Base-by-base conservation (phyloP, 2,888 invertebrate species). In the Gasteruption jaculator region DNA sequence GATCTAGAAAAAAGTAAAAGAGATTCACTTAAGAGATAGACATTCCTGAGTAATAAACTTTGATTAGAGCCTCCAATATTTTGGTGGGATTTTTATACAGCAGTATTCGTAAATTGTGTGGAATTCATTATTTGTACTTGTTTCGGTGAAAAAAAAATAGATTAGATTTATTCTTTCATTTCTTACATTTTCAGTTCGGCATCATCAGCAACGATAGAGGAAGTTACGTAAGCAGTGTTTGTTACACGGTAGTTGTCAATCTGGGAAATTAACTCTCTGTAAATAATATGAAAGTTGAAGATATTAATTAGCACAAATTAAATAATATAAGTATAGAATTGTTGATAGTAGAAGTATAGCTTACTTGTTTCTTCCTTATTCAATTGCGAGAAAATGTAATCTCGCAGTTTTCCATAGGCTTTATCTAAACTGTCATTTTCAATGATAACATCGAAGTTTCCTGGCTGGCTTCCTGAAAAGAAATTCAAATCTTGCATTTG, bases 361-460 rank as follows among this genome's bases (percentile, higher is more conserved):
- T 31, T 52, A 57, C 61, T 56, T 39, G 56, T 53, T 41, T 60
- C 73, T 49, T 78, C 75, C 32, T 63, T 57, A 38, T 76, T 74
- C 3, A 82, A 68, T 61, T 87, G 83, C 30, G 77, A 72, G 5
- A 79, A 57, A 37, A 87, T 74, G 69, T 86, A 89, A 38, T 83
- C 77, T 39, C 80, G 80, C 24, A 92, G 76, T 47, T 85, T 79
- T 25, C 73, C 67, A 65, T 93, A 94, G 1, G 94, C 90, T 56
- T 79, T 77, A 30, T 90, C 86, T 48, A 94, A 71, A 53, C 84
- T 79, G 59, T 90, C 87, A 68, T 95, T 95, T 35, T 86, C 75
- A 46, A 95, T 82, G 7, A 88, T 75, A 41, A 83, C 74, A 65
- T 95, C 85, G 68, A 94, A 93, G 67, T 92, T 91, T 1, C 85